Conservation (phyloP, 2,797 vertebrate genomes). For the Phataginus tricuspis region DNA sequence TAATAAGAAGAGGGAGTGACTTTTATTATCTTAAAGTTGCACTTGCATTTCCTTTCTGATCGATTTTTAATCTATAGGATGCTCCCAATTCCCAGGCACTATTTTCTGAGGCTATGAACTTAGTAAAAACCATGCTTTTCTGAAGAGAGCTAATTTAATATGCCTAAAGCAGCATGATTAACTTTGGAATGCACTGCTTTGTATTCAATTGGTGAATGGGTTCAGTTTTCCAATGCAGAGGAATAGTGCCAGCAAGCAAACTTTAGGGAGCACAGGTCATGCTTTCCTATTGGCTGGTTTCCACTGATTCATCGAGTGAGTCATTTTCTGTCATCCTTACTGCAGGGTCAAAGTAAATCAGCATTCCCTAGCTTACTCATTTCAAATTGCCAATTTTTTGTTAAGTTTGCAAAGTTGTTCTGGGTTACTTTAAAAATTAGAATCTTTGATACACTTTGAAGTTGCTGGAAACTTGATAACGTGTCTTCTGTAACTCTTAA, state of each 20-base stretch:
- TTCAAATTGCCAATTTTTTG: neutral
- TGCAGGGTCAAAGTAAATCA: neutral
- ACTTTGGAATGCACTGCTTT: neutral
- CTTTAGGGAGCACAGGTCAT: neutral
- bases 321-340: neutral
- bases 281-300: neutral
- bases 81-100: neutral
- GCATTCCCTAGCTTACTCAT: neutral
- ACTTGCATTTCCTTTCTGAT: neutral
- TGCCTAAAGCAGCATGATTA: neutral
- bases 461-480: neutral
- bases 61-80: neutral
- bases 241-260: neutral
- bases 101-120: neutral
- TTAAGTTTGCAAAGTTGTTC: neutral
- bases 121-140: neutral
- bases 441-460: neutral
- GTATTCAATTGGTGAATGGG: neutral
- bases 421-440: neutral
- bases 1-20: neutral
- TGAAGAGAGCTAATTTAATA: neutral
- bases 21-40: neutral
- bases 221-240: neutral
- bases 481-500: neutral
- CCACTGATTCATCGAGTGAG: neutral